Conservation (phyloP, 2,797 vertebrate genomes). For the Bryconaethiops microstoma region DNA sequence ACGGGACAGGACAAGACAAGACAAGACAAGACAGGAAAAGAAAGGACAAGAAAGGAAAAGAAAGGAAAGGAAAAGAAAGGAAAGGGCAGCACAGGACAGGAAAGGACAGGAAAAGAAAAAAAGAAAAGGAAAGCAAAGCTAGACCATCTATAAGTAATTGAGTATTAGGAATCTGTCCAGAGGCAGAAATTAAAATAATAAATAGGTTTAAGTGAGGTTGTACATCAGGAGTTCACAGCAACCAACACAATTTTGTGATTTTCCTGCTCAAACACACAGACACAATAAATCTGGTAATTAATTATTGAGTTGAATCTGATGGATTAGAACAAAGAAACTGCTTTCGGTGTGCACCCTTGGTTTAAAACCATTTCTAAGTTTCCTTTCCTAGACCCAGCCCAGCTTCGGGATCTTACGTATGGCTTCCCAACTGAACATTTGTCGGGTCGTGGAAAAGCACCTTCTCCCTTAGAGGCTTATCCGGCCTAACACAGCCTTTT, state of each 20-base stretch:
- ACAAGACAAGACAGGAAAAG: too few species aligned
- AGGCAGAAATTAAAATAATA: too few species aligned
- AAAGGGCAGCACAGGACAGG: too few species aligned
- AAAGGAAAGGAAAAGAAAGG: too few species aligned
- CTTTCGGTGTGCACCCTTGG: not conserved
- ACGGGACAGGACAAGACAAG: too few species aligned
- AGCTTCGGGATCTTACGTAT: not conserved
- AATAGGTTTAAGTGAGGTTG: not conserved
- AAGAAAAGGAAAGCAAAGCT: slow-evolving; percentile 38
- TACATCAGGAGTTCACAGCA: not conserved
- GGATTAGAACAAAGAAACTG: not conserved
- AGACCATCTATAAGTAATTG: slow-evolving; percentile 83
- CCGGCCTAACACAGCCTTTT: slow-evolving; percentile 48
- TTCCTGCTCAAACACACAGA: not conserved
- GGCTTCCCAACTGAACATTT: slow-evolving; percentile 2
- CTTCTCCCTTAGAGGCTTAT: slow-evolving; percentile 48
- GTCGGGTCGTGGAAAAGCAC: slow-evolving; percentile 37
- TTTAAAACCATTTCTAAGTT: not conserved
- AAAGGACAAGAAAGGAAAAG: too few species aligned
- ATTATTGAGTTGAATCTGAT: not conserved
- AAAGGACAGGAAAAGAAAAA: too few species aligned
- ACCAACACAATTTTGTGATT: too few species aligned
- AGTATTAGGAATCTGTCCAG: slow-evolving; percentile 55
- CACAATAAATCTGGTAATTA: not conserved
- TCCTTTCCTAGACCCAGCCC: not conserved